Conservation (phyloP, 2,113 vertebrate genomes). For the Passer domesticus region DNA sequence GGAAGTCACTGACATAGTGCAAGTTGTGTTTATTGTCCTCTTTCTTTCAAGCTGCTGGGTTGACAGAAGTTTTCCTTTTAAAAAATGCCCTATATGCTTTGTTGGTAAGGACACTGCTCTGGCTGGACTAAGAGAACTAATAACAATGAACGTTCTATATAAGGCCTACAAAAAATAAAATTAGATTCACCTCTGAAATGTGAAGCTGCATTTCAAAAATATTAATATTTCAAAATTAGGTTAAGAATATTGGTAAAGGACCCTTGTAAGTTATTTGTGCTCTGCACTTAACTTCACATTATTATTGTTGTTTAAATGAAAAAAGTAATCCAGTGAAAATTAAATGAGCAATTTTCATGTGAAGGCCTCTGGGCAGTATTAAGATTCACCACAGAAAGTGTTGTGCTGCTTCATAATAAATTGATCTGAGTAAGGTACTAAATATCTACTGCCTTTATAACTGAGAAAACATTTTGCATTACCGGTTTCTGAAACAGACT, state of each 20-base stretch:
- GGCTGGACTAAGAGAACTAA: background rate
- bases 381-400: background rate
- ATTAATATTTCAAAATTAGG: background rate
- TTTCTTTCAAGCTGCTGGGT: background rate
- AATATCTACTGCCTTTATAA: conserved; percentile 24
- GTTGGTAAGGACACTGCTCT: background rate
- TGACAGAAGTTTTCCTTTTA: background rate
- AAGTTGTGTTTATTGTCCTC: background rate
- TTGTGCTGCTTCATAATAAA: conserved; percentile 38
- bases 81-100: background rate
- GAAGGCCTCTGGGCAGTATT: conserved; percentile 10
- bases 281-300: background rate
- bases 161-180: background rate
- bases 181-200: background rate
- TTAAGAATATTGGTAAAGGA: background rate
- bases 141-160: background rate
- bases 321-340: conserved; percentile 49
- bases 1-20: background rate
- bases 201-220: background rate
- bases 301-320: conserved; percentile 18
- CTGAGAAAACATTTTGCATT: background rate
- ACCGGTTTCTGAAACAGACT: background rate
- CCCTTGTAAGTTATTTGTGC: background rate
- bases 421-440: conserved; percentile 40
- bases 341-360: conserved; percentile 18